Evolutionary conservation across 2,113 vertebrate species (phyloP), one percentile per base, ranked within the genome.

Genomic region (Menura novaehollandiae): DNA sequence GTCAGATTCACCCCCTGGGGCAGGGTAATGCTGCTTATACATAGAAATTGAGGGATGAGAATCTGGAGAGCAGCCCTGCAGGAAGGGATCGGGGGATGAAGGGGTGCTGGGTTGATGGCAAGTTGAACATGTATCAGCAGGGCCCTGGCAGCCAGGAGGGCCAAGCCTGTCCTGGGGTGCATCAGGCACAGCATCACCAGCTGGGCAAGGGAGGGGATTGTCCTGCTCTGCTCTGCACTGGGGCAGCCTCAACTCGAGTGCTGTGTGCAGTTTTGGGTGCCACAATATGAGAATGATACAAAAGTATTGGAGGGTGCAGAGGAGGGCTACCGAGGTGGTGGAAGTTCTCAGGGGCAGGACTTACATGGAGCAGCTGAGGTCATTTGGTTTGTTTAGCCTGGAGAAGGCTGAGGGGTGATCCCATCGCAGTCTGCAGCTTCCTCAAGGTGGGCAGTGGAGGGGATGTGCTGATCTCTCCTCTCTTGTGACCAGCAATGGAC

Each of bases 101-200:
- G 6, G 21, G 2, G 19, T 51, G 14, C 4, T 43, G 33, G 11
- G 41, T 22, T 63, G 13, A 28, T 32, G 23, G 22, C 15, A 67
- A 62, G 1, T 13, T 7, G 4, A 68, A 17, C 3, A 1, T 4
- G 15, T 60, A 49, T 1, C 27, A 56, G 7, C 24, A 43, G 46
- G 15, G 14, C 32, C 58, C 26, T 43, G 43, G 26, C 19, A 49
- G 26, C 51, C 51, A 37, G 86, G 37, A 66, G 22, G 11, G 10
- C 4, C 26, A 51, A 0, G 4, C 0, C 0, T 73, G 52, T 28
- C 37, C 27, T 35, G 37, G 5, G 12, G 10, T 0, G 8, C 32
- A 51, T 16, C 43, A 51, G 67, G 32, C 16, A 43, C 35, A 64
- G 51, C 43, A 49, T 19, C 1, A 0, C 3, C 58, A 32, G 67